Percentiles rank a stretch among this genome's conserved stretches.
These are phyloP conservation scores for Andrena fulva DNA, from an alignment of 2,888 invertebrate species.

Conservation along the genomic window DNA sequence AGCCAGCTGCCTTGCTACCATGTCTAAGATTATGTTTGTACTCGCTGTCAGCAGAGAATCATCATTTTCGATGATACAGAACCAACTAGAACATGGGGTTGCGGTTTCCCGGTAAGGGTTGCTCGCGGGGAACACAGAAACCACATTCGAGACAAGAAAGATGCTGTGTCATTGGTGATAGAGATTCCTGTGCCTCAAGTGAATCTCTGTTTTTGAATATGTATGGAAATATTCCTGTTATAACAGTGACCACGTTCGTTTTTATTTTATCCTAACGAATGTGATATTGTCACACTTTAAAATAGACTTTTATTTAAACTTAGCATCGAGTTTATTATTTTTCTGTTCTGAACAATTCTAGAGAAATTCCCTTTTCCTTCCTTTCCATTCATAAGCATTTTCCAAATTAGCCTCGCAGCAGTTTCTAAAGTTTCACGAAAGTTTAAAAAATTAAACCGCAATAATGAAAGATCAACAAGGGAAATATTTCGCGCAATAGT, in stretches of 20 bases:
- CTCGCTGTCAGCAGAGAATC: conserved; percentile 58
- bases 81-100: not conserved
- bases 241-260: too few relatives aligned
- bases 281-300: too few relatives aligned
- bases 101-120: not conserved
- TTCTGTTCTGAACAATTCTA: too few relatives aligned
- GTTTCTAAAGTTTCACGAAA: not conserved
- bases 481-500: not conserved
- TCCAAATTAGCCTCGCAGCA: too few relatives aligned
- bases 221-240: too few relatives aligned
- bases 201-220: not conserved
- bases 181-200: not conserved
- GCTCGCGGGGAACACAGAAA: not conserved
- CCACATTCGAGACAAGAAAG: not conserved
- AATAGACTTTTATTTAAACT: too few relatives aligned
- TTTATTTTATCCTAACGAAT: too few relatives aligned
- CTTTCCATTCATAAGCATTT: too few relatives aligned
- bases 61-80: conserved; percentile 42
- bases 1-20: conserved; percentile 51
- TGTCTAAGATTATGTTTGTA: conserved; percentile 62
- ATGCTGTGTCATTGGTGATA: not conserved
- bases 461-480: not conserved
- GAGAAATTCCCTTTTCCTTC: too few relatives aligned
- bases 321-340: too few relatives aligned
- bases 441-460: not conserved